Evolutionary conservation across 2,797 vertebrate genomes (phyloP), one percentile per base, ranked within the genome.

Genomic region (Gymnodraco acuticeps): DNA sequence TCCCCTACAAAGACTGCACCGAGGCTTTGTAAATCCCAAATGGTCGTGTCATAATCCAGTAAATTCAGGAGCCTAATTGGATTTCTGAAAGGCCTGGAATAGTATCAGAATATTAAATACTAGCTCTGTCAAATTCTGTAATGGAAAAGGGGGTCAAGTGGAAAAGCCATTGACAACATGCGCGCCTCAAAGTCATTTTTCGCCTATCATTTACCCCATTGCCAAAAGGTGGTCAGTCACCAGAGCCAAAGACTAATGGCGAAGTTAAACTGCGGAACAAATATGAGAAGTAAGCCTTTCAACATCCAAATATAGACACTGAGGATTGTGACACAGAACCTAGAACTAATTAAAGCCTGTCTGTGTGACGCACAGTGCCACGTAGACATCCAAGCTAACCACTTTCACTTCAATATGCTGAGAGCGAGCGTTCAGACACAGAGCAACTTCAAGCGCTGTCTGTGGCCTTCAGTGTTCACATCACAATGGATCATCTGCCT

Each of bases 21-120:
- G 54, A 86, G 66, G 75, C 74, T 82, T 83, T 89, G 85, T 77
- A 86, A 92, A 89, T 86, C 87, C 86, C 76, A 85, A 88, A 91
- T 77, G 87, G 73, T 79, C 54, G 62, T 85, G 89, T 88, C 82
- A 90, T 91, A 94, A 93, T 94, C 92, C 91, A 80, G 82, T 84
- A 88, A 90, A 92, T 90, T 90, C 80, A 47, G 68, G 80, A 82
- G 73, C 75, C 82, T 94, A 95, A 95, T 94, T 94, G 90, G 94
- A 94, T 94, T 93, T 93, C 87, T 84, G 73, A 86, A 84, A 88
- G 71, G 65, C 90, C 87, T 78, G 70, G 84, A 92, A 92, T 90
- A 92, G 93, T 77, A 76, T 70, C 77, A 76, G 87, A 91, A 90
- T 92, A 93, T 93, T 93, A 91, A 92, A 94, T 90, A 91, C 74